Evolutionary conservation across 2,113 vertebrate species (phyloP).

Genomic region (Cynocephalus volans): DNA sequence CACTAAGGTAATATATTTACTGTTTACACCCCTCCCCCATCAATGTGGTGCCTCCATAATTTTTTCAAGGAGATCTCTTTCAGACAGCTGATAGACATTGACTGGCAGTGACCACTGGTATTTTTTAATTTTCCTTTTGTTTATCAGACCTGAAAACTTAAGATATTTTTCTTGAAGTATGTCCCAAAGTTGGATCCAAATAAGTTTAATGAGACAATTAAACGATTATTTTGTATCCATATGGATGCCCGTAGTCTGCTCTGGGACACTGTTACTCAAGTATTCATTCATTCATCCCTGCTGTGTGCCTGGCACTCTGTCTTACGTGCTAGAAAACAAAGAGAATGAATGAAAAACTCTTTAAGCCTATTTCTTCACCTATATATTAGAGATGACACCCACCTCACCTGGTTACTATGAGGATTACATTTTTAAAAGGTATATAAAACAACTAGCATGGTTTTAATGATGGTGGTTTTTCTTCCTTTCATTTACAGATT

Average conservation of each 20-base stretch:
- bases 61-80: not conserved
- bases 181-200: not conserved
- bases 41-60: not conserved
- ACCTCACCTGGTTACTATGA: not conserved
- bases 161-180: conserved; percentile 1
- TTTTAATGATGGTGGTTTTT: conserved; percentile 13
- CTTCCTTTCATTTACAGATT: not conserved
- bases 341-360: not conserved
- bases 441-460: not conserved
- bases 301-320: not conserved
- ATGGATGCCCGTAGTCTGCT: not conserved
- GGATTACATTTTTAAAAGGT: not conserved
- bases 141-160: not conserved
- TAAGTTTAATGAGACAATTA: conserved; percentile 17
- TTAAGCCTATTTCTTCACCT: not conserved
- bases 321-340: not conserved
- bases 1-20: not conserved
- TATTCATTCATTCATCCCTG: not conserved
- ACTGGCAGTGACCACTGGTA: not conserved
- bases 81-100: not conserved
- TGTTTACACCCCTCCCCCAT: too few relatives aligned
- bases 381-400: not conserved
- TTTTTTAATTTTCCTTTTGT: not conserved
- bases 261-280: not conserved
- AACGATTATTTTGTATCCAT: not conserved